A percentile compares a stretch with the other conserved stretches of the same genome.
These are phyloP conservation scores for Benthosema pterotum DNA, from an alignment of 2,797 vertebrate genomes.

Conservation along the genomic window DNA sequence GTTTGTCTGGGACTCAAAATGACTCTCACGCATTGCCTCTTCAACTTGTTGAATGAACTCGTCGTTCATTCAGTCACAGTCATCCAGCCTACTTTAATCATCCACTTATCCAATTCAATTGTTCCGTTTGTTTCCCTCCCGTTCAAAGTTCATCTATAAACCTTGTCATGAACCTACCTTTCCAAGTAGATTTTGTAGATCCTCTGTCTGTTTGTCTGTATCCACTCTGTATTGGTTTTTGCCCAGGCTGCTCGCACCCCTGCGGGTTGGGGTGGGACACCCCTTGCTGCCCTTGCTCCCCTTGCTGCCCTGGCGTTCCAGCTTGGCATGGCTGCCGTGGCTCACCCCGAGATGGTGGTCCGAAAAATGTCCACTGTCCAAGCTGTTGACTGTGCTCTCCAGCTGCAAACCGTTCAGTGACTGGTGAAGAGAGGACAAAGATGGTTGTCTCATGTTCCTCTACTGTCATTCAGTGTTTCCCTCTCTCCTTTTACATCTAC, in stretches of 20 bases:
- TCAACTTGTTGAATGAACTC: too few relatives aligned
- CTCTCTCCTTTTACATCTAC: too few relatives aligned
- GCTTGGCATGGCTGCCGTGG: slow-evolving; percentile 83
- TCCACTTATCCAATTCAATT: too few relatives aligned
- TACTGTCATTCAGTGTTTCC: too few relatives aligned
- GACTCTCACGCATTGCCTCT: too few relatives aligned
- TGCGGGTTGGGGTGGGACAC: slow-evolving; percentile 67
- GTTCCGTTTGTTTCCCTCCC: too few relatives aligned
- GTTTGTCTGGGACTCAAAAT: too few relatives aligned
- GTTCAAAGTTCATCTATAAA: not conserved
- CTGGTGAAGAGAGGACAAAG: slow-evolving; percentile 41
- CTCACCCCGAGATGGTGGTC: slow-evolving; percentile 78
- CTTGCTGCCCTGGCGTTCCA: slow-evolving; percentile 87
- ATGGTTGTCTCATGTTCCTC: too few relatives aligned
- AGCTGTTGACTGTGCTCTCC: slow-evolving; percentile 84
- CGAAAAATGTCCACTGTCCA: slow-evolving; percentile 54
- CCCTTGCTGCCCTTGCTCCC: slow-evolving; percentile 80
- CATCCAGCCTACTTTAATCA: too few relatives aligned
- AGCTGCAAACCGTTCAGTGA: slow-evolving; percentile 94
- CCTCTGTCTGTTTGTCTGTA: slow-evolving; percentile 67
- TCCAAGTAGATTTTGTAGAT: slow-evolving; percentile 78
- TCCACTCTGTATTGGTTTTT: slow-evolving; percentile 81
- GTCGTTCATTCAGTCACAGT: too few relatives aligned
- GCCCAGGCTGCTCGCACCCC: slow-evolving; percentile 77
- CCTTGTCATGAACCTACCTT: slow-evolving; percentile 58